phyloP scores from a whole-genome alignment of 2,888 invertebrate genomes.

The Trypoxylon attenuatum region DNA sequence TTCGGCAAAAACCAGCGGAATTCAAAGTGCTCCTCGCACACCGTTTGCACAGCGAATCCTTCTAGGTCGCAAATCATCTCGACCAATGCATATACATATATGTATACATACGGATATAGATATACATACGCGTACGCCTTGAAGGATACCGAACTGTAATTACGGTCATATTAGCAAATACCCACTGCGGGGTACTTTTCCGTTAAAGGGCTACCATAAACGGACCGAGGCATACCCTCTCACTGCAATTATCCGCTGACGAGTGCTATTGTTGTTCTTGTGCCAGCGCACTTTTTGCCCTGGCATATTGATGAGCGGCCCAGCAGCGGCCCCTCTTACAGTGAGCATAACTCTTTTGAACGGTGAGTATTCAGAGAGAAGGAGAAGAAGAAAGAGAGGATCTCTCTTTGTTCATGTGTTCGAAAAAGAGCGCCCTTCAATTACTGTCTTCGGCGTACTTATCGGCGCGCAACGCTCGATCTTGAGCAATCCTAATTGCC shows the following conservation, averaged over 20 bases:
- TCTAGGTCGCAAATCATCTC: too few relatives aligned
- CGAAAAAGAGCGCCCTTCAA: constrained; percentile 16
- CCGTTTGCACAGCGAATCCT: too few relatives aligned
- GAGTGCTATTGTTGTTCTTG: constrained; percentile 1
- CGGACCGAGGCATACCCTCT: constrained; percentile 35
- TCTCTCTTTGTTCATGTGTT: too few relatives aligned
- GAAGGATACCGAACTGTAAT: constrained; percentile 40
- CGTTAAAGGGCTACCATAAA: constrained; percentile 41
- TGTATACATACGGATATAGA: too few relatives aligned
- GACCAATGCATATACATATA: too few relatives aligned
- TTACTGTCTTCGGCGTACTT: constrained; percentile 3
- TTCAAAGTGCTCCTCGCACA: too few relatives aligned
- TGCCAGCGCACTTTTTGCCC: constrained; percentile 23
- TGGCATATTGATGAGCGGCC: constrained; percentile 8
- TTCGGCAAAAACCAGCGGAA: too few relatives aligned
- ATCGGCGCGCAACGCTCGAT: not conserved
- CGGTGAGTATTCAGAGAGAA: too few relatives aligned
- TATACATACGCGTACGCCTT: too few relatives aligned
- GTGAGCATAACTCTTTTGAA: too few relatives aligned
- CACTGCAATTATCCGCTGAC: constrained; percentile 14
- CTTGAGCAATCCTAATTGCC: not conserved
- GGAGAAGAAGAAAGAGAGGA: too few relatives aligned
- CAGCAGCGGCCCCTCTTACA: not conserved
- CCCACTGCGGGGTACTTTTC: constrained; percentile 19
- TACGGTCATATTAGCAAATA: constrained; percentile 38